phyloP scores from a whole-genome alignment of 2,113 vertebrate genomes.

The Varanus komodoensis region DNA sequence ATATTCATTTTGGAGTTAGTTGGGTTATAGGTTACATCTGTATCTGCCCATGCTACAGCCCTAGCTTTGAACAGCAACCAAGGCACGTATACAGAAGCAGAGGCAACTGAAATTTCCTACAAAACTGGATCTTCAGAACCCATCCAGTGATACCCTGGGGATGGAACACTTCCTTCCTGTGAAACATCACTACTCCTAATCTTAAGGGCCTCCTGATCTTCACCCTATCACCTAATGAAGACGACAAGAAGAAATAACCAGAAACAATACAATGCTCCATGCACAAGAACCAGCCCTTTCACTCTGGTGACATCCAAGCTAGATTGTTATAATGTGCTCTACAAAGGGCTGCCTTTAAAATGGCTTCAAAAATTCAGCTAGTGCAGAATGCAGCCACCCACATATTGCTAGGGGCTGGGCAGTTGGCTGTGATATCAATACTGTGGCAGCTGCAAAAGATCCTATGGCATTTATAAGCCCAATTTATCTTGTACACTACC shows the following conservation, averaged over 20 bases:
- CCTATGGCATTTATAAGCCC: too few species aligned
- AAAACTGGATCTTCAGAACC: neutral
- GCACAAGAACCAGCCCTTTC: neutral
- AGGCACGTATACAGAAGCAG: neutral
- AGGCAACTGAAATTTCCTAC: neutral
- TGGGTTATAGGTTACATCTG: neutral
- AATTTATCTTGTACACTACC: too few species aligned
- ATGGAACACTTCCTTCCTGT: neutral
- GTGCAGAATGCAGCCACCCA: too few species aligned
- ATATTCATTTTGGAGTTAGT: neutral
- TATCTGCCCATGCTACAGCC: neutral
- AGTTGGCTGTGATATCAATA: too few species aligned
- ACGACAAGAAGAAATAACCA: neutral
- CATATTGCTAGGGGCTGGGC: too few species aligned
- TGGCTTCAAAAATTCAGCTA: too few species aligned
- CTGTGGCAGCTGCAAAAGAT: too few species aligned
- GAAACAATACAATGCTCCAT: neutral
- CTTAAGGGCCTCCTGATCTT: neutral
- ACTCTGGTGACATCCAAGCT: too few species aligned
- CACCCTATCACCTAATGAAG: neutral
- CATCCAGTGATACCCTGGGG: neutral
- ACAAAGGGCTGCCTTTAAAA: too few species aligned
- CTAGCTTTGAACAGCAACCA: neutral
- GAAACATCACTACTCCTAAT: neutral
- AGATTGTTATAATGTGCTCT: too few species aligned